Percentiles rank a stretch among this genome's conserved stretches.
Conservation (phyloP, 2,113 vertebrate species). For the Entomyzon cyanotis region DNA sequence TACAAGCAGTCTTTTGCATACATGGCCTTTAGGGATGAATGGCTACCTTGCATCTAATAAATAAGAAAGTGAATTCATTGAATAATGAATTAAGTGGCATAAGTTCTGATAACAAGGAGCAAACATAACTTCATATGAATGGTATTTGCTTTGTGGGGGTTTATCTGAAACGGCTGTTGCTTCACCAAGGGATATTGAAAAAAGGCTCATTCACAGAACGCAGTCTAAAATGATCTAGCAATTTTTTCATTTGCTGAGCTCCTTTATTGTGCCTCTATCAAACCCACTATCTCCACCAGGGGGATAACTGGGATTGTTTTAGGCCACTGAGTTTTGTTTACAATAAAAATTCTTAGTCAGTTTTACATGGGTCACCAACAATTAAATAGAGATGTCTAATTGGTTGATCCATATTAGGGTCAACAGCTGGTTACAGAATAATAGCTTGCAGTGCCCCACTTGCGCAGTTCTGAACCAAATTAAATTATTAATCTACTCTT, state of each 20-base stretch:
- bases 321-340: conserved; percentile 68
- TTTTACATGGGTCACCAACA: conserved; percentile 82
- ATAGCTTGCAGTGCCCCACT: conserved; percentile 73
- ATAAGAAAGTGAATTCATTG: conserved; percentile 83
- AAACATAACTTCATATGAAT: conserved; percentile 84
- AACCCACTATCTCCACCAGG: conserved; percentile 65
- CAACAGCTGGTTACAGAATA: conserved; percentile 88
- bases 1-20: conserved; percentile 86
- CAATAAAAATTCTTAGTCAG: conserved; percentile 79
- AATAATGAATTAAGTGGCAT: conserved; percentile 85
- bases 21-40: conserved; percentile 82
- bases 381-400: conserved; percentile 96
- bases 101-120: conserved; percentile 83
- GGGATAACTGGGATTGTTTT: conserved; percentile 68
- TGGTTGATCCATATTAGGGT: conserved; percentile 91
- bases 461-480: conserved; percentile 89
- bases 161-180: conserved; percentile 78
- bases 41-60: conserved; percentile 85
- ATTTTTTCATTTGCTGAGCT: conserved; percentile 64
- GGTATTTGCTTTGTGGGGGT: conserved; percentile 82
- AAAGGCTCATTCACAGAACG: conserved; percentile 77
- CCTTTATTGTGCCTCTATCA: conserved; percentile 76
- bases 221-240: conserved; percentile 77
- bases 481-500: conserved; percentile 98
- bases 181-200: conserved; percentile 72